These are phyloP conservation scores for Alviniconcha marisindica DNA, from an alignment of 1,140 invertebrate genomes.

Conservation along the genomic window DNA sequence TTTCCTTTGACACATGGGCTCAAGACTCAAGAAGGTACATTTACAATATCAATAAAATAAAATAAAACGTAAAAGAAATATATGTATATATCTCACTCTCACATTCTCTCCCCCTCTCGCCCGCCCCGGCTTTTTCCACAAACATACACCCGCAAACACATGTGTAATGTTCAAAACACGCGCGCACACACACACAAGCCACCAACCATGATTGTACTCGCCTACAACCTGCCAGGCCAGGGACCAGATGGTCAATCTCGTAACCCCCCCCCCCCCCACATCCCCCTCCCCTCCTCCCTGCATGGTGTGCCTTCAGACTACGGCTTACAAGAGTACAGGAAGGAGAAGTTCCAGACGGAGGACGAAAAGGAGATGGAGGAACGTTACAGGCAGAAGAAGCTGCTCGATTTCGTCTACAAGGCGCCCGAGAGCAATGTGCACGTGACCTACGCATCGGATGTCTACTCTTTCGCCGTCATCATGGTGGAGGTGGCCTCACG, in stretches of 20 bases:
- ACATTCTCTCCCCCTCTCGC: too few relatives aligned
- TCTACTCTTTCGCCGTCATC: conserved; percentile 94
- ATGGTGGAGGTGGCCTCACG: conserved; percentile 95
- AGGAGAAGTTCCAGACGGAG: background rate
- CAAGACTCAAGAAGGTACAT: too few relatives aligned
- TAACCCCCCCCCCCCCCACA: background rate
- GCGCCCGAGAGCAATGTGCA: conserved; percentile 91
- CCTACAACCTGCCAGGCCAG: too few relatives aligned
- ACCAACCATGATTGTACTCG: too few relatives aligned
- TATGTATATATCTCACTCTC: too few relatives aligned
- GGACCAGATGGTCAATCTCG: too few relatives aligned
- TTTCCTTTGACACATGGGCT: too few relatives aligned
- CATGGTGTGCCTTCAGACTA: conserved; percentile 55
- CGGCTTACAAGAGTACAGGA: conserved; percentile 51
- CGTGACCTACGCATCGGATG: conserved; percentile 86
- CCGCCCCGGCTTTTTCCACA: too few relatives aligned
- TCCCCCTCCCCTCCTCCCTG: too few relatives aligned
- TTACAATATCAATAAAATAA: too few relatives aligned
- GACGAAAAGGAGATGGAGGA: conserved; percentile 35
- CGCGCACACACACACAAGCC: background rate
- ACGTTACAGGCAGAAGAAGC: conserved; percentile 36
- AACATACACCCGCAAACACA: background rate
- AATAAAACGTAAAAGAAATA: too few relatives aligned
- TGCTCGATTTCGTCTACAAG: conserved; percentile 82
- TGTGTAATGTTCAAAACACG: too few relatives aligned